phyloP scores from a whole-genome alignment of 2,113 vertebrate genomes.

The Tetrao urogallus region DNA sequence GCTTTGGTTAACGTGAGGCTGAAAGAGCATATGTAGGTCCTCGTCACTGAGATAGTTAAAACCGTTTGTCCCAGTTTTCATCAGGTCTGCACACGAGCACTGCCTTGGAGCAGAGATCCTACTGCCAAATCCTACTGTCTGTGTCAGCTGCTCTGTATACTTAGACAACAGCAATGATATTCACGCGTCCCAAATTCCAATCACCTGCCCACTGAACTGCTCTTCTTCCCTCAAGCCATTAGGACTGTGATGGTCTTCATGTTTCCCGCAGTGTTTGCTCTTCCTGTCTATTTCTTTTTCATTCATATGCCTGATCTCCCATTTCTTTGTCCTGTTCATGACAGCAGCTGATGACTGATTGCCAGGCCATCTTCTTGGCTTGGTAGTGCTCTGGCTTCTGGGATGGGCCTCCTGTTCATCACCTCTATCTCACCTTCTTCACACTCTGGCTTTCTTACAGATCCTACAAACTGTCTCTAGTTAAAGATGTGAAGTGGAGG shows the following conservation, averaged over 20 bases:
- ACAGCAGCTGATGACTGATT: background rate
- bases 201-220: background rate
- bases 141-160: background rate
- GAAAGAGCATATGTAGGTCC: background rate
- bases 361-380: background rate
- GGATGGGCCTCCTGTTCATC: background rate
- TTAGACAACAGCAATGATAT: background rate
- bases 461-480: background rate
- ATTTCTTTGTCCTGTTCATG: background rate
- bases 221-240: background rate
- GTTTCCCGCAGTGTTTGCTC: background rate
- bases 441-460: background rate
- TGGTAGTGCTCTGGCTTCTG: background rate
- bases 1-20: background rate
- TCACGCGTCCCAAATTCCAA: background rate
- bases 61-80: background rate
- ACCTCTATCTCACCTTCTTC: background rate
- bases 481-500: background rate
- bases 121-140: background rate
- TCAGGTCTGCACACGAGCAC: background rate
- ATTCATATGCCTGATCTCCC: background rate
- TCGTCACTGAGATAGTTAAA: rapidly evolving
- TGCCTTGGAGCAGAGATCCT: background rate
- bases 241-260: background rate
- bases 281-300: background rate